phyloP scores from a whole-genome alignment of 1,140 invertebrate species.

The Drosophila pandora region DNA sequence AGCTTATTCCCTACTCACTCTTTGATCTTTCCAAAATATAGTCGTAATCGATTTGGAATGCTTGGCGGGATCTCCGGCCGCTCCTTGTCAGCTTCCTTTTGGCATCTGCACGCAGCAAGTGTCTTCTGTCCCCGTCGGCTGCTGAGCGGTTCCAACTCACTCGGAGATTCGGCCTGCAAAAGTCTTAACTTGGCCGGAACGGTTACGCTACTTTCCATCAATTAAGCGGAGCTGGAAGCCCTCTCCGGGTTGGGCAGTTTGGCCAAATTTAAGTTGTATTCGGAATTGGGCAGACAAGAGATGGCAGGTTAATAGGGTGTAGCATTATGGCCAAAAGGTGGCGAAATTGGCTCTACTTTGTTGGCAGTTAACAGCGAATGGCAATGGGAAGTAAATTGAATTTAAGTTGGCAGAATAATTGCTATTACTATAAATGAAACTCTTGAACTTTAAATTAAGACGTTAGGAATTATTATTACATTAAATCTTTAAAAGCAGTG shows the following conservation, averaged over 20 bases:
- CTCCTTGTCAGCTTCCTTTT: constrained; percentile 78
- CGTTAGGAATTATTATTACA: no score
- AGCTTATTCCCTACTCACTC: constrained; percentile 20
- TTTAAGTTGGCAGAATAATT: not conserved
- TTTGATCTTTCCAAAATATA: constrained; percentile 62
- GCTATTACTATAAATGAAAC: no score
- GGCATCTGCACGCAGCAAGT: constrained; percentile 69
- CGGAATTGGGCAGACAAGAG: constrained; percentile 5
- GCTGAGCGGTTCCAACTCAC: constrained; percentile 40
- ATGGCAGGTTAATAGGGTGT: constrained; percentile 19
- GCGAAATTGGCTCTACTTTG: no score
- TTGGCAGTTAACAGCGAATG: not conserved
- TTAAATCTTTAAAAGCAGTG: no score
- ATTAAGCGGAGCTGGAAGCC: constrained; percentile 34
- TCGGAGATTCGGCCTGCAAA: constrained; percentile 27
- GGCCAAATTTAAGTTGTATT: constrained; percentile 34
- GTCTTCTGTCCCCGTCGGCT: constrained; percentile 56
- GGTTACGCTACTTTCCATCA: constrained; percentile 60
- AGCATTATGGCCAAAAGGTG: not conserved
- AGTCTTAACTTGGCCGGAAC: constrained; percentile 49
- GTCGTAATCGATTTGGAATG: constrained; percentile 79
- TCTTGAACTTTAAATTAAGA: no score
- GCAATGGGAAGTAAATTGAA: not conserved
- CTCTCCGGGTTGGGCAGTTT: not conserved
- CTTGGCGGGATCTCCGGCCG: constrained; percentile 64